Conservation (phyloP, 1,140 invertebrate genomes). For the Acromyrmex heyeri region DNA sequence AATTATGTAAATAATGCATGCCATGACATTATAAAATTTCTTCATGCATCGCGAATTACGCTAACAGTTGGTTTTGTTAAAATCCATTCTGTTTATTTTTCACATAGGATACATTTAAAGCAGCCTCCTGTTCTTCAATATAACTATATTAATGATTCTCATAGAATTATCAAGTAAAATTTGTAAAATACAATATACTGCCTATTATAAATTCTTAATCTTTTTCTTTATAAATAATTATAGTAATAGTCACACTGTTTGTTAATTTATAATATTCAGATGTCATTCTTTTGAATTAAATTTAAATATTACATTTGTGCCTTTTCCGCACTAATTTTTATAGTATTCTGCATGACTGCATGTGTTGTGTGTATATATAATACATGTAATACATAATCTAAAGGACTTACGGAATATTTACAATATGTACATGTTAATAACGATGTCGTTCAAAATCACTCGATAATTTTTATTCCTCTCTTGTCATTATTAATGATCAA, state of each 20-base stretch:
- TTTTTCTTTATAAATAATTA: conserved; percentile 85
- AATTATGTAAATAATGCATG: conserved; percentile 54
- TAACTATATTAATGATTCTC: conserved; percentile 77
- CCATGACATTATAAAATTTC: conserved; percentile 54
- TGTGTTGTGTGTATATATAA: conserved; percentile 81
- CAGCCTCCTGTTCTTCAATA: conserved; percentile 84
- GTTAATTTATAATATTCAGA: conserved; percentile 84
- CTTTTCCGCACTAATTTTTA: conserved; percentile 83
- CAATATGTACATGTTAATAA: conserved; percentile 85
- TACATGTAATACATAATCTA: conserved; percentile 83
- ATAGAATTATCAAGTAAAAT: conserved; percentile 85
- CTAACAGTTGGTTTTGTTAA: conserved; percentile 52
- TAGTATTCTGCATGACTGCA: conserved; percentile 82
- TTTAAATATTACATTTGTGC: conserved; percentile 87
- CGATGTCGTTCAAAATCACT: conserved; percentile 72
- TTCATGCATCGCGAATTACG: conserved; percentile 43
- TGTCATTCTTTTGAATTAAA: conserved; percentile 77
- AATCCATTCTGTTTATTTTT: conserved; percentile 26
- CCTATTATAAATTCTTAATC: conserved; percentile 85
- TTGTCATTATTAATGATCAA: conserved; percentile 64
- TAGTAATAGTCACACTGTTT: conserved; percentile 86
- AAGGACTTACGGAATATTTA: conserved; percentile 84
- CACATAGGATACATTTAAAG: conserved; percentile 64
- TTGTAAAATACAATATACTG: conserved; percentile 86
- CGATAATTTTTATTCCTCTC: conserved; percentile 67